phyloP scores from a whole-genome alignment of 2,888 invertebrate genomes.

The Dicycla oo region DNA sequence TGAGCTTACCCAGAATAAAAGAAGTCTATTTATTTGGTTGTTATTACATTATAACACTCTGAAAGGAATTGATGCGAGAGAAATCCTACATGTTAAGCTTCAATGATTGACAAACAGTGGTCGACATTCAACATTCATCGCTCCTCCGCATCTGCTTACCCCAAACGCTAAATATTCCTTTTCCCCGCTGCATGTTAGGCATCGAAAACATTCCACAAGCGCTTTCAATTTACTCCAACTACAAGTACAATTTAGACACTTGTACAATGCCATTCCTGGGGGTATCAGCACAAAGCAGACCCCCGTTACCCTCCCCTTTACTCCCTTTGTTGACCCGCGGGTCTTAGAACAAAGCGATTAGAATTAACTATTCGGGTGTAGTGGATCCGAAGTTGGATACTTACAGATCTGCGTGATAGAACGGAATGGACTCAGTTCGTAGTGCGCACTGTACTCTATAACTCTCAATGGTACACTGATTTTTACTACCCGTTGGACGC shows the following conservation, averaged over 20 bases:
- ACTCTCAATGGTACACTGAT: slow-evolving; percentile 24
- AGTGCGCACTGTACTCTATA: background rate
- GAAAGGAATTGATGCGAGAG: background rate
- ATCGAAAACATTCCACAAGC: slow-evolving; percentile 52
- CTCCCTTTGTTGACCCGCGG: slow-evolving; percentile 57
- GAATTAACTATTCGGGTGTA: slow-evolving; percentile 63
- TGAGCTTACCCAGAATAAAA: too few relatives aligned
- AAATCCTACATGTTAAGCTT: background rate
- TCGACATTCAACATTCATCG: background rate
- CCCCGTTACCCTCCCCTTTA: slow-evolving; percentile 11
- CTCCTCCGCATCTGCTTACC: slow-evolving; percentile 1
- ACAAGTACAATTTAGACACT: slow-evolving; percentile 63
- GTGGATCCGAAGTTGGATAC: slow-evolving; percentile 48
- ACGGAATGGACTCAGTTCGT: slow-evolving; percentile 36
- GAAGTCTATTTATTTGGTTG: background rate
- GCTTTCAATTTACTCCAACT: slow-evolving; percentile 61
- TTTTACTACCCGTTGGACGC: slow-evolving; percentile 17
- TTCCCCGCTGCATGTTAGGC: slow-evolving; percentile 23
- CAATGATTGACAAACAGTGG: background rate
- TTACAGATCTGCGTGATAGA: slow-evolving; percentile 47
- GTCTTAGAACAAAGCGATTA: slow-evolving; percentile 66
- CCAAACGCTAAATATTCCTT: slow-evolving; percentile 27
- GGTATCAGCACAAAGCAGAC: slow-evolving; percentile 61
- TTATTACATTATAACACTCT: background rate
- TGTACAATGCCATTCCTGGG: slow-evolving; percentile 65